phyloP scores from a whole-genome alignment of 2,113 vertebrate species.

The Chascanopsetta lugubris region DNA sequence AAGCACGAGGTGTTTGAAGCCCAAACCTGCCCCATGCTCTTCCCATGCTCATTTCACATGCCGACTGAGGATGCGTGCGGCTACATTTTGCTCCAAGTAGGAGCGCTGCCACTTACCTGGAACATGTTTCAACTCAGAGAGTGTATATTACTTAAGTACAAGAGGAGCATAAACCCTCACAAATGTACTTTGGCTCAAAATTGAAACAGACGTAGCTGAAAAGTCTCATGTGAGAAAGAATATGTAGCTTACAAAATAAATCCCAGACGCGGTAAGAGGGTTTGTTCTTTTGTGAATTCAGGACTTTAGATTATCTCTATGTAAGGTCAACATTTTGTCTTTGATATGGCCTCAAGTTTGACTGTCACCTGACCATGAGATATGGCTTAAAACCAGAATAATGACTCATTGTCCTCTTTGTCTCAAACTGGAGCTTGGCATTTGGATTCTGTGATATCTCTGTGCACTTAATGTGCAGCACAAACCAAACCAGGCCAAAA shows the following conservation, averaged over 20 bases:
- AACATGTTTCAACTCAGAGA: slow-evolving; percentile 47
- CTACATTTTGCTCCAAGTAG: slow-evolving; percentile 63
- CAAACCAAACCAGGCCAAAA: slow-evolving; percentile 7
- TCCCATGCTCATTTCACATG: slow-evolving; percentile 43
- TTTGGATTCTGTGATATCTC: neutral
- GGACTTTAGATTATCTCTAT: neutral
- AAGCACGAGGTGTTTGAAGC: slow-evolving; percentile 31
- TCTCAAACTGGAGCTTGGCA: slow-evolving; percentile 4
- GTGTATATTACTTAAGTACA: slow-evolving; percentile 56
- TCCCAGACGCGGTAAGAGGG: neutral
- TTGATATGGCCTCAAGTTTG: neutral
- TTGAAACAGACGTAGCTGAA: slow-evolving; percentile 10
- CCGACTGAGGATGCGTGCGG: slow-evolving; percentile 52
- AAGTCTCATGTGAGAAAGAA: neutral
- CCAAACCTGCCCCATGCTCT: slow-evolving; percentile 29
- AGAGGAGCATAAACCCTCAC: slow-evolving; percentile 36
- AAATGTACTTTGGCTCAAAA: slow-evolving; percentile 49
- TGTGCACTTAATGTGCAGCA: neutral
- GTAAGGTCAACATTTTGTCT: neutral
- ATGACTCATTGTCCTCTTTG: neutral
- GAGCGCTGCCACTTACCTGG: slow-evolving; percentile 51
- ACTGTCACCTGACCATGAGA: neutral
- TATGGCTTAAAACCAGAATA: neutral
- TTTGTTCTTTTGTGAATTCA: slow-evolving; percentile 3
- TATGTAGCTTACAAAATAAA: slow-evolving; percentile 8